Conservation (phyloP, 37 sponge, comb jelly and placozoan genomes). For the Diacarnus erythraeanus region DNA sequence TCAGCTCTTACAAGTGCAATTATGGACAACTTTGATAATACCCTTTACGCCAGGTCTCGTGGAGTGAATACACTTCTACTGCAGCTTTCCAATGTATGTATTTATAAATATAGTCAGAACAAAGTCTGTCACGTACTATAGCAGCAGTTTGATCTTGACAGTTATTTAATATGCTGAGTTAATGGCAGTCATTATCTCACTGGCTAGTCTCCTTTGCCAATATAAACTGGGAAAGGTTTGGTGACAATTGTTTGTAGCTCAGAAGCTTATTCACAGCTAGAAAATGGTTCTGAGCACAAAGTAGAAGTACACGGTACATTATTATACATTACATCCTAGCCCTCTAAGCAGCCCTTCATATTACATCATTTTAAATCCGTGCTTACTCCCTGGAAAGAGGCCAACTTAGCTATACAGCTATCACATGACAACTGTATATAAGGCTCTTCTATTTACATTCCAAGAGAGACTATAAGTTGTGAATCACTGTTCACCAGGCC, state of each 20-base stretch:
- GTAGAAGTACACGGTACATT: too few relatives aligned
- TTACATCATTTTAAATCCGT: too few relatives aligned
- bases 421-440: too few relatives aligned
- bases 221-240: neutral
- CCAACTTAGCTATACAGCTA: too few relatives aligned
- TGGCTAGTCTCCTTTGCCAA: neutral
- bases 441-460: too few relatives aligned
- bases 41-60: slow-evolving; percentile 25
- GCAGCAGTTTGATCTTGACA: neutral
- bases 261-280: neutral
- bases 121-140: neutral
- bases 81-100: slow-evolving; percentile 51
- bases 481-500: too few relatives aligned
- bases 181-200: neutral
- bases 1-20: slow-evolving; percentile 57
- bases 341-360: too few relatives aligned
- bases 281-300: too few relatives aligned
- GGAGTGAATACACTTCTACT: slow-evolving; percentile 25
- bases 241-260: neutral
- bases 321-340: too few relatives aligned
- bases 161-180: neutral
- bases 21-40: slow-evolving; percentile 18
- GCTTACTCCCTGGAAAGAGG: too few relatives aligned
- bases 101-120: neutral
- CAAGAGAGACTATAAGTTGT: too few relatives aligned